Percentiles rank a stretch among this genome's conserved stretches.
Conservation (phyloP, 2,888 invertebrate species). For the Apamea monoglypha region DNA sequence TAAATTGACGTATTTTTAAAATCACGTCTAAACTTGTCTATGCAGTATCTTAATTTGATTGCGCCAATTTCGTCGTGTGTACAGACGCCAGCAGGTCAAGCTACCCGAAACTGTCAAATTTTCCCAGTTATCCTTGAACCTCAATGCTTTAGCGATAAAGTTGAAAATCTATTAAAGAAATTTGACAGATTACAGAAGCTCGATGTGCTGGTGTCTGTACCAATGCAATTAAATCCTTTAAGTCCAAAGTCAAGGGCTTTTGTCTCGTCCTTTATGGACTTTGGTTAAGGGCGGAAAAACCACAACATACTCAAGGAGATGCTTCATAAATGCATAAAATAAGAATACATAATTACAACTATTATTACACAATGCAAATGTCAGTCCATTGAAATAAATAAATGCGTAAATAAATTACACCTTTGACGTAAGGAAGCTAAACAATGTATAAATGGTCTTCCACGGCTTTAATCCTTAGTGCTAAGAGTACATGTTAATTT, state of each 20-base stretch:
- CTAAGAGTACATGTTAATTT: too few relatives aligned
- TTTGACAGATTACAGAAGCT: too few relatives aligned
- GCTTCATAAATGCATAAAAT: neutral
- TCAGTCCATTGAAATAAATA: constrained; percentile 7
- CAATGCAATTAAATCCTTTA: neutral
- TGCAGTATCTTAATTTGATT: too few relatives aligned
- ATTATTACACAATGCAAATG: constrained; percentile 2
- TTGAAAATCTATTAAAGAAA: too few relatives aligned
- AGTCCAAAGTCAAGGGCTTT: neutral
- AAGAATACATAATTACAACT: neutral
- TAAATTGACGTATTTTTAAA: too few relatives aligned
- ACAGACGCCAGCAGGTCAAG: too few relatives aligned
- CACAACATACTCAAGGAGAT: neutral
- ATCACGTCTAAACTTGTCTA: too few relatives aligned
- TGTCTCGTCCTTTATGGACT: neutral
- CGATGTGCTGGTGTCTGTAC: too few relatives aligned
- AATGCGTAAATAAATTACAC: constrained; percentile 5
- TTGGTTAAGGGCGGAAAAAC: neutral
- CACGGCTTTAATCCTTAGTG: neutral
- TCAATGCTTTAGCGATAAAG: too few relatives aligned
- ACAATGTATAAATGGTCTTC: constrained; percentile 1
- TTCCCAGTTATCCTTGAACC: too few relatives aligned
- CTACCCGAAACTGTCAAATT: too few relatives aligned
- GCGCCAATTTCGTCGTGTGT: too few relatives aligned
- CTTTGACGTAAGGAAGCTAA: neutral